phyloP scores from a whole-genome alignment of 1,140 invertebrate genomes.

The Mizuhopecten yessoensis region DNA sequence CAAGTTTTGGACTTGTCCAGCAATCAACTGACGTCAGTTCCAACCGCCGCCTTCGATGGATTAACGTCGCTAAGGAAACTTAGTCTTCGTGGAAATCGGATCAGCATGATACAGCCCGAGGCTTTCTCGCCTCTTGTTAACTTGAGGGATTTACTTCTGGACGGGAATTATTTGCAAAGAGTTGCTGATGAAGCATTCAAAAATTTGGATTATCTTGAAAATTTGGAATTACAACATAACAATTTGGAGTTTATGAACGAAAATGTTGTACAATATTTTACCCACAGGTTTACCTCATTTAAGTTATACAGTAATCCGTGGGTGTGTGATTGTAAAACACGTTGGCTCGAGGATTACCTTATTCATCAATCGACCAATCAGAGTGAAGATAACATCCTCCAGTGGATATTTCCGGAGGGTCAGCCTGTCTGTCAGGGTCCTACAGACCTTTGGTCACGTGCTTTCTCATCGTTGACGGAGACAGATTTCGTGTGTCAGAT shows the following conservation, averaged over 20 bases:
- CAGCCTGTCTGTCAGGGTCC: constrained; percentile 70
- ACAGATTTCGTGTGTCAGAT: constrained; percentile 65
- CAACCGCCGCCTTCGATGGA: constrained; percentile 66
- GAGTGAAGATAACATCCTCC: constrained; percentile 51
- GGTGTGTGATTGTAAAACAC: constrained; percentile 78
- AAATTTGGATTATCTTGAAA: constrained; percentile 68
- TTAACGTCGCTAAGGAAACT: constrained; percentile 67
- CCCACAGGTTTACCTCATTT: constrained; percentile 62
- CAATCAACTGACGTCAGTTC: constrained; percentile 72
- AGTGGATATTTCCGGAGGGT: constrained; percentile 67
- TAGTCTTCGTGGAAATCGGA: constrained; percentile 73
- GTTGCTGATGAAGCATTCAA: constrained; percentile 70
- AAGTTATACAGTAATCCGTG: constrained; percentile 78
- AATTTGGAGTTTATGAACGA: constrained; percentile 63
- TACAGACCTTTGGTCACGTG: constrained; percentile 58
- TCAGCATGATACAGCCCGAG: constrained; percentile 64
- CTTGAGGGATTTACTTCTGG: constrained; percentile 71
- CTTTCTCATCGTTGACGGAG: constrained; percentile 59
- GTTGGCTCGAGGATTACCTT: constrained; percentile 76
- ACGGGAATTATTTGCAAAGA: constrained; percentile 73
- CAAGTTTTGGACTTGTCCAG: constrained; percentile 75
- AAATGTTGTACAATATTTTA: constrained; percentile 64
- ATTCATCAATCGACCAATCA: constrained; percentile 59
- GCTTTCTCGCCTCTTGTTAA: constrained; percentile 70
- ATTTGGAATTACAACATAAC: constrained; percentile 76